These are phyloP conservation scores for Trididemnum nubilum DNA, from an alignment of 23 tunicate genomes.

Conservation along the genomic window DNA sequence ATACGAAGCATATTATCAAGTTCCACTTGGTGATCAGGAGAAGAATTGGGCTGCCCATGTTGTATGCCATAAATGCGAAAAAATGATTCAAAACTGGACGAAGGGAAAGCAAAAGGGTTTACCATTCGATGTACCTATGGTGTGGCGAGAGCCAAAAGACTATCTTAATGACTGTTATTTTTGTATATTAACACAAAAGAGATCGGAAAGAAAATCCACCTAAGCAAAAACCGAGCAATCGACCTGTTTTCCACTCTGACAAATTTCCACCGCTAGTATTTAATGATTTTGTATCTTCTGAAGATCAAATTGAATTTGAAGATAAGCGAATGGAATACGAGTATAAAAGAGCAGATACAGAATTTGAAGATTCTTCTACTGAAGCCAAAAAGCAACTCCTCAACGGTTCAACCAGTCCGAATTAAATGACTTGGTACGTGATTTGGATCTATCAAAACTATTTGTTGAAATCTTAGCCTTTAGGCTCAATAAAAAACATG, in stretches of 20 bases:
- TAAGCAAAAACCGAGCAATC: neutral
- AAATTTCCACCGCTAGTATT: neutral
- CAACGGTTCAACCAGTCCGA: neutral
- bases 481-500: conserved; percentile 9
- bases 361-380: too few relatives aligned
- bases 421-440: neutral
- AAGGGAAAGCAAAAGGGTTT: too few relatives aligned
- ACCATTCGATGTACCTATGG: too few relatives aligned
- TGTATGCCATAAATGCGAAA: too few relatives aligned
- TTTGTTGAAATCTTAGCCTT: neutral
- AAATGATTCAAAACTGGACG: too few relatives aligned
- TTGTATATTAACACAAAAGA: neutral
- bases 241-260: neutral
- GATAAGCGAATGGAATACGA: too few relatives aligned
- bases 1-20: too few relatives aligned
- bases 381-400: neutral
- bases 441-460: neutral
- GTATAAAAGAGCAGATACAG: too few relatives aligned
- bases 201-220: neutral
- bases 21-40: too few relatives aligned
- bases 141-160: too few relatives aligned
- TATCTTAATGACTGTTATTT: too few relatives aligned
- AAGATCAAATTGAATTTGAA: neutral
- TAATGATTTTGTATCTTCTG: neutral
- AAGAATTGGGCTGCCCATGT: too few relatives aligned